These are phyloP conservation scores for Tapirus indicus DNA, from an alignment of 2,797 vertebrate species.

Conservation along the genomic window DNA sequence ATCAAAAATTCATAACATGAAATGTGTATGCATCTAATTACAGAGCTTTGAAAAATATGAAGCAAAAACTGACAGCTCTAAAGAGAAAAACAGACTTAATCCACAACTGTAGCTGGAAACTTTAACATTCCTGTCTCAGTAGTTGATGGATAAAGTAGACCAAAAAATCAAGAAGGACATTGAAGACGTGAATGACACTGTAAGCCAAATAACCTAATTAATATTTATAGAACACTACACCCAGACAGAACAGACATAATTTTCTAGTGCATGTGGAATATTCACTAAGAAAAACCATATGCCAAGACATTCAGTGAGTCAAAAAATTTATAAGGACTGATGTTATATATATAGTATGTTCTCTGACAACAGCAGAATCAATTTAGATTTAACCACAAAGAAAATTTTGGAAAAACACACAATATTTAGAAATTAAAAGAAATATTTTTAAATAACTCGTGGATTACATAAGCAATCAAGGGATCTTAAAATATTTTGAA, in stretches of 20 bases:
- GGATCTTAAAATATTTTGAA: slow-evolving; percentile 2
- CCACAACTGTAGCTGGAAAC: background rate
- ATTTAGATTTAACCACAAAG: background rate
- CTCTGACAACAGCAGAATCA: background rate
- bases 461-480: background rate
- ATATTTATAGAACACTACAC: background rate
- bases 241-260: background rate
- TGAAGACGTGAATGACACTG: background rate
- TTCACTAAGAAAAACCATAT: background rate
- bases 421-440: slow-evolving; percentile 5
- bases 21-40: background rate
- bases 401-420: background rate
- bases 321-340: background rate
- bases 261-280: background rate
- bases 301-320: background rate
- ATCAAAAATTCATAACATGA: background rate
- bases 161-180: background rate
- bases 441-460: background rate
- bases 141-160: background rate
- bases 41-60: background rate
- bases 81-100: background rate
- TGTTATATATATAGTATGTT: background rate
- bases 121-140: background rate
- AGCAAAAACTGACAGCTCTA: background rate
- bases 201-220: background rate